Percentiles rank a stretch among this genome's conserved stretches.
Conservation (phyloP, 64 coral and sea anemone genomes). For the Stichodactyla mertensii region DNA sequence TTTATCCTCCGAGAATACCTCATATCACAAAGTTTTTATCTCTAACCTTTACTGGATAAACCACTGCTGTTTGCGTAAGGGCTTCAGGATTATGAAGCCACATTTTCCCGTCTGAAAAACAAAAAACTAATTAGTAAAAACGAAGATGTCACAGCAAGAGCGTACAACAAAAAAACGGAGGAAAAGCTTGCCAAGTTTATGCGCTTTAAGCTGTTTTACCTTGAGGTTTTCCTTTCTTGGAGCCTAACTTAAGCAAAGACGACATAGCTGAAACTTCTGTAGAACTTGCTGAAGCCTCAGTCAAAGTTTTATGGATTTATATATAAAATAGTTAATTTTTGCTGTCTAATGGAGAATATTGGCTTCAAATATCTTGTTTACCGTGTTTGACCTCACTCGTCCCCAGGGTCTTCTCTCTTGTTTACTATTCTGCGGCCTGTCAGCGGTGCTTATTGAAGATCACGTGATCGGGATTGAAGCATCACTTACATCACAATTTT, state of each 20-base stretch:
- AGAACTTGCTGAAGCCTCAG: not conserved
- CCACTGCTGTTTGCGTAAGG: slow-evolving; percentile 34
- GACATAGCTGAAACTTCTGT: slow-evolving; percentile 13
- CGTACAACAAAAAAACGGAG: not conserved
- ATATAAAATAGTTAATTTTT: not conserved
- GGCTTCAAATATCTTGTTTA: not conserved
- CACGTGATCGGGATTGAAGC: not conserved
- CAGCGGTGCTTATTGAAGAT: not conserved
- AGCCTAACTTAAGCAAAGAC: slow-evolving; percentile 32
- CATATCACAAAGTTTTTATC: not conserved
- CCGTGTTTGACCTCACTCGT: not conserved
- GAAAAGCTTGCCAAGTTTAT: not conserved
- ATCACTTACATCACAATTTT: too few relatives aligned
- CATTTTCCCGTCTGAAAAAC: slow-evolving; percentile 34
- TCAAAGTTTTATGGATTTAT: not conserved
- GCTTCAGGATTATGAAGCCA: slow-evolving; percentile 50
- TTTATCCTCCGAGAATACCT: not conserved
- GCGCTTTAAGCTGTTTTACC: not conserved
- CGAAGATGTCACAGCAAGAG: not conserved
- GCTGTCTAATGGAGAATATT: not conserved
- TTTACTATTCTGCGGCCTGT: not conserved
- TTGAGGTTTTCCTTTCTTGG: slow-evolving; percentile 56
- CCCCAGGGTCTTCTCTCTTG: not conserved
- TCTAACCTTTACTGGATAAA: slow-evolving; percentile 54
- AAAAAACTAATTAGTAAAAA: not conserved